Evolutionary conservation across 2,797 vertebrate genomes (phyloP), one percentile per base, ranked within the genome.

Genomic region (Bradypodion pumilum): DNA sequence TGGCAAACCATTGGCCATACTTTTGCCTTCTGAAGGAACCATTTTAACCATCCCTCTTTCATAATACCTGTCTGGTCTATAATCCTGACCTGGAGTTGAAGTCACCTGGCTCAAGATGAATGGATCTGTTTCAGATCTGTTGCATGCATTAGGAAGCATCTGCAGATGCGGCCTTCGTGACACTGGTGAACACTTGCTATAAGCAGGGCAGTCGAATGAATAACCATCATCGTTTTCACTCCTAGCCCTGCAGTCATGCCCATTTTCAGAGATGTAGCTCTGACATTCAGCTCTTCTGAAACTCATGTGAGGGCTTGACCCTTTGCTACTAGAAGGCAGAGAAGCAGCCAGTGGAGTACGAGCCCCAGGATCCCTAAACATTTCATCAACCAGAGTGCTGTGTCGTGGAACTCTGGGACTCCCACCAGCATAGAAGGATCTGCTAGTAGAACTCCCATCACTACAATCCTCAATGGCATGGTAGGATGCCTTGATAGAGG

Each of bases 71-170:
- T 95, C 94, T 0, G 94, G 93, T 21, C 84, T 94, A 0, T 91
- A 86, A 7, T 94, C 89, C 19, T 91, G 91, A 76, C 89, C 86
- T 1, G 93, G 91, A 5, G 91, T 90, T 29, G 95, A 94, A 0
- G 91, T 84, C 29, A 94, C 87, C 81, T 95, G 97, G 90, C 97
- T 96, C 10, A 97, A 93, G 86, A 99, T 97, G 88, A 98, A 97
- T 0, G 98, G 98, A 80, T 97, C 95, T 3, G 96, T 94, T 79
- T 96, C 97, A 5, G 96, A 96, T 40, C 93, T 96, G 83, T 96
- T 97, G 13, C 88, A 94, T 1, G 76, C 79, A 85, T 91, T 94
- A 19, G 93, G 93, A 2, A 93, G 89, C 86, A 95, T 97, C 46
- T 95, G 95, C 63, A 92, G 87, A 76, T 77, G 94, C 3, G 95